These are phyloP conservation scores for Hylyphantes graminicola DNA, from an alignment of 1,140 invertebrate species.

Conservation along the genomic window DNA sequence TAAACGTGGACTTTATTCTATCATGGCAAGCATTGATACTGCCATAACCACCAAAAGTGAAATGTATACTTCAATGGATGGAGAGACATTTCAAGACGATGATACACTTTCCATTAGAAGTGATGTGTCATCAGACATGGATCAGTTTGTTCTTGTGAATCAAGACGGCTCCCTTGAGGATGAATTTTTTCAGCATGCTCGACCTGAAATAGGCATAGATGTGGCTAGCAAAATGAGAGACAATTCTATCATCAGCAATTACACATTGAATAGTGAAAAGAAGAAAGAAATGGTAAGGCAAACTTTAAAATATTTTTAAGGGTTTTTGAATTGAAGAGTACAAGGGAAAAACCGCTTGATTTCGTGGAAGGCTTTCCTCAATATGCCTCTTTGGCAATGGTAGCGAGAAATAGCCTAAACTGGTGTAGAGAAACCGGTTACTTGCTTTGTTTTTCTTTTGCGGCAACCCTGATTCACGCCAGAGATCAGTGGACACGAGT, in stretches of 20 bases:
- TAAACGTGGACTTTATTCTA: slow-evolving; percentile 81
- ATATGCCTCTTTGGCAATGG: no score
- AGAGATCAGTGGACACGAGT: no score
- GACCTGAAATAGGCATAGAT: slow-evolving; percentile 71
- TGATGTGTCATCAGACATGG: slow-evolving; percentile 69
- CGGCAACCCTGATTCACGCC: no score
- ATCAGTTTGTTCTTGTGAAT: slow-evolving; percentile 68
- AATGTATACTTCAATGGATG: slow-evolving; percentile 33
- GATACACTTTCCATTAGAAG: slow-evolving; percentile 69
- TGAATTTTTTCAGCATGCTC: slow-evolving; percentile 51
- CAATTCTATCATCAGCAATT: slow-evolving; percentile 68
- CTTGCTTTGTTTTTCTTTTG: no score
- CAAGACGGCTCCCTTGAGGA: slow-evolving; percentile 64
- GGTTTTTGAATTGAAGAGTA: no score
- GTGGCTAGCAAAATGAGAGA: slow-evolving; percentile 87
- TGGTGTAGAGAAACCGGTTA: no score
- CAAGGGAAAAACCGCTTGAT: no score
- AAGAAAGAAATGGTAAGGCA: slow-evolving; percentile 59
- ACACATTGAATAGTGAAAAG: slow-evolving; percentile 59
- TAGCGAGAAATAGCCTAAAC: no score
- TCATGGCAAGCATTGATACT: slow-evolving; percentile 84
- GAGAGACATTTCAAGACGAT: slow-evolving; percentile 65
- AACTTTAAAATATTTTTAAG: not conserved
- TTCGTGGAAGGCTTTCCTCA: no score
- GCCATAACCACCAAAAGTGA: slow-evolving; percentile 72